Percentiles rank a stretch among this genome's conserved stretches.
Conservation (phyloP, 2,888 invertebrate species). For the Orthosia gothica region DNA sequence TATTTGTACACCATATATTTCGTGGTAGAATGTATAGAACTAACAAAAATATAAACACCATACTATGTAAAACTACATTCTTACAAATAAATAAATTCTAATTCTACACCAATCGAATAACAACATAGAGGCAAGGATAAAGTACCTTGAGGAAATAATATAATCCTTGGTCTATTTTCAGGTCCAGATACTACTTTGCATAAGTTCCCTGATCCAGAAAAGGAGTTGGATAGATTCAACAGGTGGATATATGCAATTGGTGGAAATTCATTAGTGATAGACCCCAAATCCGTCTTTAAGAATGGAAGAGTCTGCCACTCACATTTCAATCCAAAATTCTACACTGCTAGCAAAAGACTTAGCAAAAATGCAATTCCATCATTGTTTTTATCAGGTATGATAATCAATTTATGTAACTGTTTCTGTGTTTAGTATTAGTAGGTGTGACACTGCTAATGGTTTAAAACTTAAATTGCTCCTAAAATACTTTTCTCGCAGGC, state of each 20-base stretch:
- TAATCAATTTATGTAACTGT: neutral
- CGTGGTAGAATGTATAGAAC: no score
- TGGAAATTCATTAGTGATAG: slow-evolving; percentile 2
- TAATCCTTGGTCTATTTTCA: neutral
- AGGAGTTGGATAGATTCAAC: slow-evolving; percentile 13
- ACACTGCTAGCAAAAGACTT: neutral
- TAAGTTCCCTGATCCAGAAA: slow-evolving; percentile 18
- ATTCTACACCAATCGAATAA: neutral
- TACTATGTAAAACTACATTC: no score
- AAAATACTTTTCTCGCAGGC: no score
- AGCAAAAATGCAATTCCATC: neutral
- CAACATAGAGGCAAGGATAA: neutral
- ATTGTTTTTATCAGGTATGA: neutral
- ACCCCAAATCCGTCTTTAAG: slow-evolving; percentile 16
- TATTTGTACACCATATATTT: no score
- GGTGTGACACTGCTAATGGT: no score
- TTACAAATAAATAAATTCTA: no score
- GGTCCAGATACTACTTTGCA: slow-evolving; percentile 16
- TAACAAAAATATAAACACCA: no score
- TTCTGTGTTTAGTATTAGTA: no score
- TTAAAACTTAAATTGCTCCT: no score
- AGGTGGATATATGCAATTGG: slow-evolving; percentile 11
- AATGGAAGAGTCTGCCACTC: slow-evolving; percentile 17
- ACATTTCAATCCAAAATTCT: neutral
- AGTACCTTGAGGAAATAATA: no score